Evolutionary conservation across 2,113 vertebrate genomes (phyloP).

Genomic region (Tragelaphus scriptus): DNA sequence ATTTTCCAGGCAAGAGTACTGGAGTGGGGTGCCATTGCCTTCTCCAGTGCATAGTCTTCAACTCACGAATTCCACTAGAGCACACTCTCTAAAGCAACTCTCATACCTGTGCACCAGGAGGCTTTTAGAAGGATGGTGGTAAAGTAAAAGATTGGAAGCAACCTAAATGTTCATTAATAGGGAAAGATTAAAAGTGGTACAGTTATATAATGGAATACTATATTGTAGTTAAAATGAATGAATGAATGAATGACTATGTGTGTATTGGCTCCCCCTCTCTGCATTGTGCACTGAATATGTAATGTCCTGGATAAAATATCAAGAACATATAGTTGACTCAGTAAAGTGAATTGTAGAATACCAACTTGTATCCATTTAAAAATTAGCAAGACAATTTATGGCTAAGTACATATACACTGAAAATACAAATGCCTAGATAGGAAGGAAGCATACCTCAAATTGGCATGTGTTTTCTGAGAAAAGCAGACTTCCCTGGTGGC

Average conservation of each 20-base stretch:
- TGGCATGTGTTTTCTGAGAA: neutral
- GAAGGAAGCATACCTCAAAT: neutral
- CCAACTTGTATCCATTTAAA: neutral
- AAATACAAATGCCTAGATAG: neutral
- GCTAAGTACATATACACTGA: neutral
- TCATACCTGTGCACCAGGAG: neutral
- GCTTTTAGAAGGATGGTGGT: neutral
- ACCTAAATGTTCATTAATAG: neutral
- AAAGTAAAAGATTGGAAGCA: neutral
- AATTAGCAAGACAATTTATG: neutral
- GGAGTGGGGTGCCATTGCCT: too few species aligned
- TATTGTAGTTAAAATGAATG: neutral
- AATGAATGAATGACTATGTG: neutral
- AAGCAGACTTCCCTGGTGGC: neutral
- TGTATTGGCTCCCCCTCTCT: neutral
- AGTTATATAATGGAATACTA: neutral
- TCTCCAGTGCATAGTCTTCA: too few species aligned
- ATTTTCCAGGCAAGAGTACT: too few species aligned
- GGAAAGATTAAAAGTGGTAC: neutral
- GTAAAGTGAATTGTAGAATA: neutral
- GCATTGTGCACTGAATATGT: neutral
- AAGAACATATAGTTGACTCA: neutral
- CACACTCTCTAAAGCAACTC: neutral
- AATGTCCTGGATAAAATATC: neutral
- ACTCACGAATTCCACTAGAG: too few species aligned